These are phyloP conservation scores for Jaculus jaculus DNA, from an alignment of 2,113 vertebrate species.

Conservation along the genomic window DNA sequence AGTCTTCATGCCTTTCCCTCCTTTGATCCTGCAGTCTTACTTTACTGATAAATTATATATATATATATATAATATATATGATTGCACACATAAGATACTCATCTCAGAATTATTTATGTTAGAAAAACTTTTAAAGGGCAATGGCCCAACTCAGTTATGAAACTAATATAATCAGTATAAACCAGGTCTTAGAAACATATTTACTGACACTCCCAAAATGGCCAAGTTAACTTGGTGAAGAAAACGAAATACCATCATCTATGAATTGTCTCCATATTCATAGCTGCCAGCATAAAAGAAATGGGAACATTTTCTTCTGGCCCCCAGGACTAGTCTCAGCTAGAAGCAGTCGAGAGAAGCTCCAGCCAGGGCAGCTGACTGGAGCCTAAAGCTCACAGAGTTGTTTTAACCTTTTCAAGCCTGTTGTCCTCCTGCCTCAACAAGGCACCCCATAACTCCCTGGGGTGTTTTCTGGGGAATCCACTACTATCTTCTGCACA, in stretches of 20 bases:
- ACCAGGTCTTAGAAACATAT: neutral
- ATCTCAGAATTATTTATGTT: neutral
- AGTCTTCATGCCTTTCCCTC: neutral
- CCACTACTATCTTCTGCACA: rapidly evolving
- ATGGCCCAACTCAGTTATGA: neutral
- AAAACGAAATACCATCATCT: neutral
- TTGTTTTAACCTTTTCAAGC: neutral
- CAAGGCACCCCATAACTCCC: rapidly evolving
- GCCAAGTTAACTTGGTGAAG: neutral
- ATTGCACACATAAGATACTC: neutral
- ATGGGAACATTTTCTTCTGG: neutral
- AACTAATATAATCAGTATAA: neutral
- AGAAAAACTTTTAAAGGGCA: neutral
- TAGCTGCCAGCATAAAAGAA: neutral
- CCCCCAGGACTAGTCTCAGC: too few species aligned
- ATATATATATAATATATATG: too few species aligned
- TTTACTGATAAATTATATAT: neutral
- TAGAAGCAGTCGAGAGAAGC: neutral
- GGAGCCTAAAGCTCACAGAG: neutral
- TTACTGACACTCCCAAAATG: neutral
- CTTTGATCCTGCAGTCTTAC: neutral
- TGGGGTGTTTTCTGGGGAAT: neutral
- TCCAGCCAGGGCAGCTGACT: neutral
- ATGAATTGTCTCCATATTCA: neutral
- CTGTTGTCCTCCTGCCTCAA: neutral